Evolutionary conservation across 2,113 vertebrate species (phyloP).

Genomic region (Chroicocephalus ridibundus): DNA sequence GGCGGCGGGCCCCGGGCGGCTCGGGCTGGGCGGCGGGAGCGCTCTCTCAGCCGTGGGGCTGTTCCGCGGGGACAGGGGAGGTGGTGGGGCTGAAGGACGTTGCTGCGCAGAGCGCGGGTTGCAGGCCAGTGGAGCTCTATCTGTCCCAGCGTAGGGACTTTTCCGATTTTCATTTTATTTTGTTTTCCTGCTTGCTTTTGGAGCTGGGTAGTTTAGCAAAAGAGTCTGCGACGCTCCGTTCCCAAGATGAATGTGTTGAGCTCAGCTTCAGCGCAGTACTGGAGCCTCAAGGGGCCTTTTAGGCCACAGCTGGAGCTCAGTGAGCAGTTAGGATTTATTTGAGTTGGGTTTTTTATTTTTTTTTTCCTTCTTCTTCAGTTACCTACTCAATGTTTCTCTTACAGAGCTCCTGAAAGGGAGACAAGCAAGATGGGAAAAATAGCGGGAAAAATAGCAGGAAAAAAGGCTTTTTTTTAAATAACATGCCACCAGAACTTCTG

Average conservation of each 20-base stretch:
- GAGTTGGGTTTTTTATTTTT: background rate
- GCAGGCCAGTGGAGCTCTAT: background rate
- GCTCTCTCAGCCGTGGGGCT: too few species aligned
- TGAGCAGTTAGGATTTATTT: background rate
- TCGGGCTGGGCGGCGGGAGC: background rate
- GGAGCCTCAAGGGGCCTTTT: background rate
- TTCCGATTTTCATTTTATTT: accelerated
- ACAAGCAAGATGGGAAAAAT: conserved; percentile 2
- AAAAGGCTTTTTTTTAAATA: background rate
- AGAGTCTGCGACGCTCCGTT: accelerated
- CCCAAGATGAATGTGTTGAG: background rate
- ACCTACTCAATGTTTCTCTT: conserved; percentile 7
- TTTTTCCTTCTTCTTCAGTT: background rate
- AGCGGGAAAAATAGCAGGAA: conserved; percentile 6
- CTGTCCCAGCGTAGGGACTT: accelerated
- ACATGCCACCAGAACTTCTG: conserved; percentile 17
- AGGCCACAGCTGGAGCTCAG: background rate
- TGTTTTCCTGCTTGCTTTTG: background rate
- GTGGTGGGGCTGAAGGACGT: background rate
- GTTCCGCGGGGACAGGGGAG: background rate
- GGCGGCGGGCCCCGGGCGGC: background rate
- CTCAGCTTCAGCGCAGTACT: accelerated
- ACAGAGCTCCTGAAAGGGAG: conserved; percentile 21
- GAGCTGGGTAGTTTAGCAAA: background rate
- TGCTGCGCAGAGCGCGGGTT: background rate